Percentiles rank a stretch among this genome's conserved stretches.
Evolutionary conservation across 2,888 invertebrate genomes (phyloP).

Genomic region (Cremastinae sp.): DNA sequence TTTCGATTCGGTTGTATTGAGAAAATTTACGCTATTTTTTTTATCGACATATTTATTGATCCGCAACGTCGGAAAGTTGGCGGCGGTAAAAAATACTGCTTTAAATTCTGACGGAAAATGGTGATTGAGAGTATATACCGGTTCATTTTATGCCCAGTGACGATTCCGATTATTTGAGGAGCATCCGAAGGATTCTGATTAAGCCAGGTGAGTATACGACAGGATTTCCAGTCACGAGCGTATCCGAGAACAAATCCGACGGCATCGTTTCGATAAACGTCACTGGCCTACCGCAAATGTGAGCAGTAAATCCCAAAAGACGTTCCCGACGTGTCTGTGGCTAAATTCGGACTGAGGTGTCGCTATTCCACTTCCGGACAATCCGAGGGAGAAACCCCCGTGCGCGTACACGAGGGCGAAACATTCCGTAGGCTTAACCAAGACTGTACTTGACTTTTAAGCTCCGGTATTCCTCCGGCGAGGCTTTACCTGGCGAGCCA

Average conservation of each 20-base stretch:
- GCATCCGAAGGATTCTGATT: slow-evolving; percentile 47
- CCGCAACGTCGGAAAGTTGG: background rate
- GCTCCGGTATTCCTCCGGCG: slow-evolving; percentile 42
- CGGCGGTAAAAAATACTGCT: too few species aligned
- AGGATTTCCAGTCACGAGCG: slow-evolving; percentile 47
- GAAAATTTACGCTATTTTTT: too few species aligned
- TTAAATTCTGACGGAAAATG: too few species aligned
- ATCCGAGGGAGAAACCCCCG: slow-evolving; percentile 47
- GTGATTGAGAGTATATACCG: too few species aligned
- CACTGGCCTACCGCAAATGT: slow-evolving; percentile 61
- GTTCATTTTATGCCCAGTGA: background rate
- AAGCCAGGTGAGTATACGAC: slow-evolving; percentile 47
- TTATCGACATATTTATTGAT: background rate
- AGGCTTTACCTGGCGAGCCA: slow-evolving; percentile 47
- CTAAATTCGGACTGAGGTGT: slow-evolving; percentile 40
- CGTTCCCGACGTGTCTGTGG: slow-evolving; percentile 59
- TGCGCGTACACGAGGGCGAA: slow-evolving; percentile 33
- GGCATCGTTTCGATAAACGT: slow-evolving; percentile 56
- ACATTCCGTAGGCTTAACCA: slow-evolving; percentile 53
- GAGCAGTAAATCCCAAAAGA: slow-evolving; percentile 62
- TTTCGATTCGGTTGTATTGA: slow-evolving; percentile 29
- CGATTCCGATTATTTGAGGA: slow-evolving; percentile 26
- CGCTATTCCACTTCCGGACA: slow-evolving; percentile 52
- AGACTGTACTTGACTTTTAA: slow-evolving; percentile 41
- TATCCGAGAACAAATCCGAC: slow-evolving; percentile 50